Conservation (phyloP, 2,888 invertebrate species). For the Poecilobothrus nobilitatus region DNA sequence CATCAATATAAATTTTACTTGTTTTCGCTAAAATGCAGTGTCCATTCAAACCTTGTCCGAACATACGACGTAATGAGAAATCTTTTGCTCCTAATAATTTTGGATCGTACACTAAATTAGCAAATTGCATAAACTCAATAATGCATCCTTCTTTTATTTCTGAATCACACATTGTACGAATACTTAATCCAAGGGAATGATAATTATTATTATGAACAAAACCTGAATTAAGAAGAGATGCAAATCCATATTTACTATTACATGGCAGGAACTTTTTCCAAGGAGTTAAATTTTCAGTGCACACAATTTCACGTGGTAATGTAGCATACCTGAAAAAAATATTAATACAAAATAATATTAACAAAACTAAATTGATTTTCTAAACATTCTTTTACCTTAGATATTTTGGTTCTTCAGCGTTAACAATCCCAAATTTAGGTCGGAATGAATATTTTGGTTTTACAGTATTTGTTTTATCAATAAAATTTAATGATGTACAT, state of each 20-base stretch:
- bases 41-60: conserved; percentile 75
- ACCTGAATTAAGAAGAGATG: conserved; percentile 79
- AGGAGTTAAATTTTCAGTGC: conserved; percentile 97
- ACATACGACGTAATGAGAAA: conserved; percentile 80
- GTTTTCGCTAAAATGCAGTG: conserved; percentile 71
- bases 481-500: conserved; percentile 93
- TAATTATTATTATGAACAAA: conserved; percentile 88
- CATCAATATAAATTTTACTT: conserved; percentile 75
- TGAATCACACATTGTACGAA: conserved; percentile 65
- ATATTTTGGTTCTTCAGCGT: conserved; percentile 24
- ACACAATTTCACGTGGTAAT: conserved; percentile 92
- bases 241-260: conserved; percentile 78
- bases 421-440: conserved; percentile 46
- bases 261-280: conserved; percentile 97
- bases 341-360: conserved; percentile 31
- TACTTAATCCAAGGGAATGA: conserved; percentile 80
- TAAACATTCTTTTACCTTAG: conserved; percentile 10
- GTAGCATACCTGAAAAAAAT: conserved; percentile 66
- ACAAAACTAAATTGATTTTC: no score
- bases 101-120: conserved; percentile 76
- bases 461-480: conserved; percentile 75
- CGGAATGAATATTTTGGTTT: conserved; percentile 75
- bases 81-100: conserved; percentile 54
- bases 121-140: conserved; percentile 74
- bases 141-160: conserved; percentile 51